Evolutionary conservation across 2,888 invertebrate species (phyloP).

Genomic region (Sminthurinus aureus): DNA sequence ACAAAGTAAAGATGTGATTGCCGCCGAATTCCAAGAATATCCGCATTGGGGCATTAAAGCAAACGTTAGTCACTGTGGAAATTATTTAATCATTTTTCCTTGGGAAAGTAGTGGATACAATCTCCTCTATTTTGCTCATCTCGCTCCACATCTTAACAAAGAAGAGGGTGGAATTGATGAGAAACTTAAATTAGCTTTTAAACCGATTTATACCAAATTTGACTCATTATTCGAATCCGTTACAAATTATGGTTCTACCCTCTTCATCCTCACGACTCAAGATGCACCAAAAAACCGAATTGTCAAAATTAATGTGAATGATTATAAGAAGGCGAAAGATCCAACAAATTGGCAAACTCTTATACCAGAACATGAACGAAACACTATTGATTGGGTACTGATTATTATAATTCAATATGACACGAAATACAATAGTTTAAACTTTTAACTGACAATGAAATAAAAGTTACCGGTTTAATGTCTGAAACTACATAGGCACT

Average conservation of each 20-base stretch:
- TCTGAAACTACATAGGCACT: neutral
- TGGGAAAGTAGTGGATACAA: slow-evolving; percentile 79
- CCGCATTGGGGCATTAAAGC: slow-evolving; percentile 74
- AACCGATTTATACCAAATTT: slow-evolving; percentile 84
- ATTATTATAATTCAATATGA: no score
- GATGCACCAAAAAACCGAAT: slow-evolving; percentile 91
- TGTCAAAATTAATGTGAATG: slow-evolving; percentile 79
- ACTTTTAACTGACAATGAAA: neutral
- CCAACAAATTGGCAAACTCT: slow-evolving; percentile 82
- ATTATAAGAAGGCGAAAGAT: slow-evolving; percentile 60
- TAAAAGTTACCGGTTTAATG: neutral
- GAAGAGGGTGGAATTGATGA: neutral
- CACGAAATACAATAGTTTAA: neutral
- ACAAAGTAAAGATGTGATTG: slow-evolving; percentile 84
- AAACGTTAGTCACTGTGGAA: slow-evolving; percentile 84
- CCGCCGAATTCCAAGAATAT: slow-evolving; percentile 88
- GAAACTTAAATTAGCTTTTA: neutral
- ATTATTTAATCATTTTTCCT: slow-evolving; percentile 83
- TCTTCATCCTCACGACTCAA: slow-evolving; percentile 84
- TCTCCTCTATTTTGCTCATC: neutral
- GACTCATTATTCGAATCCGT: slow-evolving; percentile 77
- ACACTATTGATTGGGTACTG: slow-evolving; percentile 69
- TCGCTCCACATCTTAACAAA: neutral
- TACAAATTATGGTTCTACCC: slow-evolving; percentile 80
- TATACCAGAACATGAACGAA: slow-evolving; percentile 81